Evolutionary conservation across 2,797 vertebrate genomes (phyloP).

Genomic region (Galagoides demidoff): DNA sequence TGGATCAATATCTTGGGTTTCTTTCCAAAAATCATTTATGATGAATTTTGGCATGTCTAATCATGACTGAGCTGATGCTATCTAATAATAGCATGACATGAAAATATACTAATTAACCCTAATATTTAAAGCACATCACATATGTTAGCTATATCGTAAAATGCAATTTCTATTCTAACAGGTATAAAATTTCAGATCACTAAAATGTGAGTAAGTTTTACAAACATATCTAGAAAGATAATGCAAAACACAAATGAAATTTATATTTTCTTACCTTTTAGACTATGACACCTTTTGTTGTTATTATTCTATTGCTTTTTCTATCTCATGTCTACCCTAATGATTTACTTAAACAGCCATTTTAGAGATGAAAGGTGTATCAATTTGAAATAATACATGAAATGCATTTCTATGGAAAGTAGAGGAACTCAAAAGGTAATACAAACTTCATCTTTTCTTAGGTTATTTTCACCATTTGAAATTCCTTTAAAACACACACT

Average conservation of each 20-base stretch:
- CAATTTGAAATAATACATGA: neutral
- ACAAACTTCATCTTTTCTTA: neutral
- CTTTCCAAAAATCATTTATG: conserved; percentile 42
- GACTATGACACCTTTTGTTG: neutral
- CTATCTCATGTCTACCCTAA: neutral
- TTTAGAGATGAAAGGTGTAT: neutral
- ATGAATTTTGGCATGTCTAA: conserved; percentile 6
- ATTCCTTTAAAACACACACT: neutral
- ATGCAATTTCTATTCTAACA: neutral
- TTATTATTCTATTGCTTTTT: neutral
- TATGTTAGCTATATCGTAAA: neutral
- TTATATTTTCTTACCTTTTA: neutral
- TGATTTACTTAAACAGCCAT: neutral
- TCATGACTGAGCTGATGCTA: neutral
- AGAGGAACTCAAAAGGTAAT: neutral
- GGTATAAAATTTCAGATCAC: neutral
- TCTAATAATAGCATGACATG: neutral
- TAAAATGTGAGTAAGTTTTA: neutral
- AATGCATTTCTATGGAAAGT: neutral
- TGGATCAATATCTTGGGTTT: conserved; percentile 55
- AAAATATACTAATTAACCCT: neutral
- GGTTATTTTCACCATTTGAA: neutral
- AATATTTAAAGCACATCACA: conserved; percentile 1
- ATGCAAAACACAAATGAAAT: neutral
- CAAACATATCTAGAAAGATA: neutral